These are phyloP conservation scores for Daboia siamensis DNA, from an alignment of 2,113 vertebrate genomes.

Conservation along the genomic window DNA sequence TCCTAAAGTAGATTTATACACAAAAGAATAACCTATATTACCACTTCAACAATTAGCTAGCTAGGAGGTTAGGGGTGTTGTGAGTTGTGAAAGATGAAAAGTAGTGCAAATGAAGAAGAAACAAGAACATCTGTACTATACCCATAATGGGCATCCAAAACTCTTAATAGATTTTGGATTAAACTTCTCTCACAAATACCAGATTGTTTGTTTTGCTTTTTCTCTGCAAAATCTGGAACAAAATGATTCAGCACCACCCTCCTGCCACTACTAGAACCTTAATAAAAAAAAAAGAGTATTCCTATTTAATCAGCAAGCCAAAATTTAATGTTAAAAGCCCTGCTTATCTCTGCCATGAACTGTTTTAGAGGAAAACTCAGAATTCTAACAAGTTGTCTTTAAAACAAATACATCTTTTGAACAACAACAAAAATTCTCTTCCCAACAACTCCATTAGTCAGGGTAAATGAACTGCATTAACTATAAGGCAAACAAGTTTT, in stretches of 20 bases:
- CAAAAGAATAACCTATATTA: background rate
- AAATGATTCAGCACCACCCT: background rate
- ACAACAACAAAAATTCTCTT: background rate
- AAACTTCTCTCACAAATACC: background rate
- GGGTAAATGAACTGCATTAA: conserved; percentile 7
- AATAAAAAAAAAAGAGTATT: background rate
- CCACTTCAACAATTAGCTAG: background rate
- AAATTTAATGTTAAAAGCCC: background rate
- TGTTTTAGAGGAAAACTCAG: conserved; percentile 2
- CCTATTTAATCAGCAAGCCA: background rate
- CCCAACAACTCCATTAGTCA: background rate
- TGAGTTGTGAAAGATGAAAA: background rate
- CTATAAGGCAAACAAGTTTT: background rate
- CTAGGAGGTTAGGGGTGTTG: background rate
- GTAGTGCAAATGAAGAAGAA: background rate
- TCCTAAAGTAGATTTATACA: background rate
- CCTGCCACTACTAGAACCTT: background rate
- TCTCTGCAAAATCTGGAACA: background rate
- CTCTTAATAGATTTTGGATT: background rate
- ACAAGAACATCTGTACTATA: background rate
- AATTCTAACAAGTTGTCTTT: conserved; percentile 29
- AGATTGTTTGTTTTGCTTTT: background rate
- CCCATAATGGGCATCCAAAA: background rate
- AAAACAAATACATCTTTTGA: conserved; percentile 9
- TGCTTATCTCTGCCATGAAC: background rate